These are phyloP conservation scores for Cryptotis parvus DNA, from an alignment of 2,113 vertebrate species.

Conservation along the genomic window DNA sequence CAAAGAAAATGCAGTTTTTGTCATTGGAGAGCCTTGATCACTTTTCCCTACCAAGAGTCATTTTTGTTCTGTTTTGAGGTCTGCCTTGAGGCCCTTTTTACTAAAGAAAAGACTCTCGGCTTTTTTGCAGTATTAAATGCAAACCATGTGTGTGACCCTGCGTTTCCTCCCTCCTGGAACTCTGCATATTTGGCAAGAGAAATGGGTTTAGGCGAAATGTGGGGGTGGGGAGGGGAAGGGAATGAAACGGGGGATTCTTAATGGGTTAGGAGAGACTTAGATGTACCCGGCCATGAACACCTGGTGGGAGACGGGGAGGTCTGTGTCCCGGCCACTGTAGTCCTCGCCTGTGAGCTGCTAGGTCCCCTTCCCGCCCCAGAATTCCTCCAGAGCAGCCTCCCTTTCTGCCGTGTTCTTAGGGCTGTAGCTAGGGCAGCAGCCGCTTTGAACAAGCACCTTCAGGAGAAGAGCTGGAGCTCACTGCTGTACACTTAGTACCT, in stretches of 20 bases:
- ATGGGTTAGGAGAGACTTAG: neutral
- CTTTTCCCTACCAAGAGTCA: slow-evolving; percentile 49
- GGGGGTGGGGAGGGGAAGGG: slow-evolving; percentile 51
- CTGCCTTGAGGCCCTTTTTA: slow-evolving; percentile 42
- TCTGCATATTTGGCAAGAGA: slow-evolving; percentile 50
- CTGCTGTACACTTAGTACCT: neutral
- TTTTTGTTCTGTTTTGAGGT: slow-evolving; percentile 3
- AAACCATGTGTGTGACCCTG: slow-evolving; percentile 78
- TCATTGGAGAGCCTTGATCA: neutral
- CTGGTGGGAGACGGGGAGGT: neutral
- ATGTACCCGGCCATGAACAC: neutral
- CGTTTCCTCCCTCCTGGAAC: slow-evolving; percentile 28
- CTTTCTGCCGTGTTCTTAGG: neutral
- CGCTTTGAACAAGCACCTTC: neutral
- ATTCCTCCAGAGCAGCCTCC: neutral
- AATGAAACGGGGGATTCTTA: slow-evolving; percentile 36
- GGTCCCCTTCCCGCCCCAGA: neutral
- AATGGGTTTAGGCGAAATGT: slow-evolving; percentile 44
- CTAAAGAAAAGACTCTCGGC: slow-evolving; percentile 6
- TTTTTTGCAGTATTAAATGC: slow-evolving; percentile 63
- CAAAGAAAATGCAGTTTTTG: slow-evolving; percentile 45
- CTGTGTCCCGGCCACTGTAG: neutral
- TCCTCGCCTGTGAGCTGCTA: neutral
- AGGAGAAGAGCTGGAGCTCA: neutral
- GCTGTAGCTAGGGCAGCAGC: neutral